A percentile compares a stretch with the other conserved stretches of the same genome.
phyloP scores from a whole-genome alignment of 2,113 vertebrate species.

The Amazona guildingii region DNA sequence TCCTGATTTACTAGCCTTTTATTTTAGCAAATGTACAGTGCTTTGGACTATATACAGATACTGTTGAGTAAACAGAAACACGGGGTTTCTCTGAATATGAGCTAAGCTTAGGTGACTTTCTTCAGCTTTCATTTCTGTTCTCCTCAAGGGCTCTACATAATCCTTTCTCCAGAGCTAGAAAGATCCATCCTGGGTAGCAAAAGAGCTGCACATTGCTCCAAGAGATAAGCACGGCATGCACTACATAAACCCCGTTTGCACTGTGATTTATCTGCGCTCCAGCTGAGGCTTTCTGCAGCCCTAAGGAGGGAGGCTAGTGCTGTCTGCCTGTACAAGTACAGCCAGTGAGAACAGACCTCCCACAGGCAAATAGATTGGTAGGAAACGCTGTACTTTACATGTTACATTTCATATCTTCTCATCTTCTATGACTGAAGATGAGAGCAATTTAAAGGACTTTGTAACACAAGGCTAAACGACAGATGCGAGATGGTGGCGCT shows the following conservation, averaged over 20 bases:
- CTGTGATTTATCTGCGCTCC: not conserved
- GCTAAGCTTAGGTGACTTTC: conserved; percentile 9
- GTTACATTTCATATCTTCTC: accelerated
- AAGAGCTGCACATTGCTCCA: not conserved
- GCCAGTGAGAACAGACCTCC: not conserved
- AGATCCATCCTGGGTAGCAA: not conserved
- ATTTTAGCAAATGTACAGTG: not conserved
- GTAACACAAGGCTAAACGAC: not conserved
- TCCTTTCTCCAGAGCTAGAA: not conserved
- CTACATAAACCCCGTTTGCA: not conserved
- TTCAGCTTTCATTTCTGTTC: not conserved
- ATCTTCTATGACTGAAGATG: not conserved
- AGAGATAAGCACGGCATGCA: not conserved
- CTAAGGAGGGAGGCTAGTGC: not conserved
- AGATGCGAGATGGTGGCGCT: accelerated
- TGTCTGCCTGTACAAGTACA: not conserved
- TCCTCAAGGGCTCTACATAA: not conserved
- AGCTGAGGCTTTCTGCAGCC: not conserved
- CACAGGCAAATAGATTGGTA: not conserved
- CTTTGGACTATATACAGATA: not conserved
- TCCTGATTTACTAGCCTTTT: not conserved
- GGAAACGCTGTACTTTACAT: not conserved
- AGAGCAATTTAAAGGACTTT: not conserved
- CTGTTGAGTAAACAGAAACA: not conserved
- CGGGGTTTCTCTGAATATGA: not conserved